A percentile compares a stretch with the other conserved stretches of the same genome.
phyloP scores from a whole-genome alignment of 2,113 vertebrate genomes.

The Percopsis transmontana region DNA sequence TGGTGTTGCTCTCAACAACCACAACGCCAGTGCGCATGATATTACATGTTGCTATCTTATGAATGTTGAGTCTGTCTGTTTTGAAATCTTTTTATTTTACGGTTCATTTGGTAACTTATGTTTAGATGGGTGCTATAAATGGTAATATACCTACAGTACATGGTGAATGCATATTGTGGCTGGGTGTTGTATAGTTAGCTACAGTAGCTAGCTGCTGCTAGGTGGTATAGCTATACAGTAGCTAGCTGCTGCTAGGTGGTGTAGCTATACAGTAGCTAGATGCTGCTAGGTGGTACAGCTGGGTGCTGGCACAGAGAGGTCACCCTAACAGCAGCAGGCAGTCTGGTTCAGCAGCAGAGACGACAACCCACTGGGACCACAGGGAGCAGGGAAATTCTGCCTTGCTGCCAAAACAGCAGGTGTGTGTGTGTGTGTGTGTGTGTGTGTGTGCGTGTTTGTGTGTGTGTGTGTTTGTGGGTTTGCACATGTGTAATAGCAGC shows the following conservation, averaged over 20 bases:
- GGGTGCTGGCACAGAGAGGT: slow-evolving; percentile 19
- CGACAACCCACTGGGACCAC: slow-evolving; percentile 11
- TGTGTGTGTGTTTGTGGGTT: neutral
- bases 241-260: neutral
- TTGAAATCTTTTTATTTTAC: no score
- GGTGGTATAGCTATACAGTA: no score
- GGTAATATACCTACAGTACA: no score
- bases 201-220: neutral
- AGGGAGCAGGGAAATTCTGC: slow-evolving; percentile 17
- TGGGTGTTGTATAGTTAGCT: no score
- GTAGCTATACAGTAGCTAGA: neutral
- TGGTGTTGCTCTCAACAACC: no score
- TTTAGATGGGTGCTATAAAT: no score
- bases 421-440: slow-evolving; percentile 31
- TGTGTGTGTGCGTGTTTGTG: slow-evolving; percentile 12
- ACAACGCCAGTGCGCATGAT: no score
- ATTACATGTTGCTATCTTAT: no score
- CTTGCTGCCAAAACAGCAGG: slow-evolving; percentile 30
- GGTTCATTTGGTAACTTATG: no score
- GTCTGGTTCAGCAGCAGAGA: slow-evolving; percentile 12
- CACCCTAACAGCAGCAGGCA: neutral
- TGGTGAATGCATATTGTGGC: no score
- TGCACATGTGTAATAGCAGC: neutral
- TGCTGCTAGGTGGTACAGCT: slow-evolving; percentile 1
- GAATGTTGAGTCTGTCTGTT: no score